Evolutionary conservation across 2,888 invertebrate genomes (phyloP).

Genomic region (Silvanus unidentatus): DNA sequence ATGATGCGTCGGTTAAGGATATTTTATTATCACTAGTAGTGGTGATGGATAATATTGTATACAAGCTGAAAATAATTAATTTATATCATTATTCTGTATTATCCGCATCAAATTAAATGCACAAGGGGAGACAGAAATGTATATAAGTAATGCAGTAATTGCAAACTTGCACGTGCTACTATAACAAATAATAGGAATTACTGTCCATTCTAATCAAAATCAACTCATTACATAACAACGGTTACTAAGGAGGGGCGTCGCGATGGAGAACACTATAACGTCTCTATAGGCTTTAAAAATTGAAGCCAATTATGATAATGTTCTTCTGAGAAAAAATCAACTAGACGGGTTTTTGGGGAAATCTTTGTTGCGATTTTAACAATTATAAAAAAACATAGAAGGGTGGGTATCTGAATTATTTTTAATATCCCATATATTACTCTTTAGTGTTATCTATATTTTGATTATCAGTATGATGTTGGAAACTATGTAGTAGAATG

Average conservation of each 20-base stretch:
- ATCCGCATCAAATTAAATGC: conserved; percentile 1
- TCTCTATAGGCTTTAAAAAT: no score
- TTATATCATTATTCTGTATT: background rate
- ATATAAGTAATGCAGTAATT: conserved; percentile 4
- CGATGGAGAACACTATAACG: background rate
- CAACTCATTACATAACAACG: background rate
- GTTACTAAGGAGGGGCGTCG: conserved; percentile 5
- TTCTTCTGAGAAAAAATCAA: no score
- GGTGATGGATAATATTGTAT: background rate
- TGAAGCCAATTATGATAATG: no score
- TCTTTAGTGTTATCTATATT: no score
- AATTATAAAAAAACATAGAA: no score
- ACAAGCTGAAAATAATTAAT: background rate
- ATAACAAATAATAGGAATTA: conserved; percentile 4
- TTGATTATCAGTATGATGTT: no score
- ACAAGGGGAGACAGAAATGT: background rate
- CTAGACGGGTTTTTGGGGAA: no score
- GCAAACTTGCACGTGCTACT: conserved; percentile 4
- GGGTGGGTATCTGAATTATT: no score
- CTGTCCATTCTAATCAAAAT: conserved; percentile 5
- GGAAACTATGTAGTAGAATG: no score
- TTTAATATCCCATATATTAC: no score
- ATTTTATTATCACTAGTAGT: background rate
- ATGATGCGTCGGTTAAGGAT: background rate
- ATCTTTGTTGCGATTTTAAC: no score